phyloP scores from a whole-genome alignment of 1,140 invertebrate species.

The Eriosoma lanigerum region DNA sequence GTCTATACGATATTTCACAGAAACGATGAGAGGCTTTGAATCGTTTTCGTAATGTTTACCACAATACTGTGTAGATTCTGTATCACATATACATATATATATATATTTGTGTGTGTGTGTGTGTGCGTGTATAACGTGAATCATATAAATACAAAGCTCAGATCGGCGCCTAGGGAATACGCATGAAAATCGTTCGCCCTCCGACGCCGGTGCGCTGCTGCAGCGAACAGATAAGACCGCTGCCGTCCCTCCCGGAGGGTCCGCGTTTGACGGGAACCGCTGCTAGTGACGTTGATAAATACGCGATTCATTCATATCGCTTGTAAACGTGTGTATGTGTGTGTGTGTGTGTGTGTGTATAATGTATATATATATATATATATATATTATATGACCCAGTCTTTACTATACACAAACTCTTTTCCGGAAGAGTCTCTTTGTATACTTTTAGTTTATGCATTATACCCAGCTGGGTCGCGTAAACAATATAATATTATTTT shows the following conservation, averaged over 20 bases:
- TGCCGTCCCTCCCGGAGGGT: constrained; percentile 22
- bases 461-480: too few relatives aligned
- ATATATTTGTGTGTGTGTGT: too few relatives aligned
- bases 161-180: constrained; percentile 46
- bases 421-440: background rate
- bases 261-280: constrained; percentile 36
- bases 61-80: background rate
- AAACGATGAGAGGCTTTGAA: too few relatives aligned
- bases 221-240: constrained; percentile 48
- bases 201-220: background rate
- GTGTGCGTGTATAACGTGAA: background rate
- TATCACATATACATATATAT: background rate
- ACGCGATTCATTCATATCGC: constrained; percentile 36
- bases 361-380: too few relatives aligned
- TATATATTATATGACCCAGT: background rate
- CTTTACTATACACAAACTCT: background rate
- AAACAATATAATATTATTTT: too few relatives aligned
- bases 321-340: background rate
- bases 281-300: constrained; percentile 49
- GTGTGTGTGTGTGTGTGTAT: background rate
- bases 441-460: too few relatives aligned
- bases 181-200: constrained; percentile 43
- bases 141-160: constrained; percentile 46
- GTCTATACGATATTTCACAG: too few relatives aligned
- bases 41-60: background rate